Conservation (phyloP, 1,140 invertebrate species). For the Dinothrombium tinctorium region DNA sequence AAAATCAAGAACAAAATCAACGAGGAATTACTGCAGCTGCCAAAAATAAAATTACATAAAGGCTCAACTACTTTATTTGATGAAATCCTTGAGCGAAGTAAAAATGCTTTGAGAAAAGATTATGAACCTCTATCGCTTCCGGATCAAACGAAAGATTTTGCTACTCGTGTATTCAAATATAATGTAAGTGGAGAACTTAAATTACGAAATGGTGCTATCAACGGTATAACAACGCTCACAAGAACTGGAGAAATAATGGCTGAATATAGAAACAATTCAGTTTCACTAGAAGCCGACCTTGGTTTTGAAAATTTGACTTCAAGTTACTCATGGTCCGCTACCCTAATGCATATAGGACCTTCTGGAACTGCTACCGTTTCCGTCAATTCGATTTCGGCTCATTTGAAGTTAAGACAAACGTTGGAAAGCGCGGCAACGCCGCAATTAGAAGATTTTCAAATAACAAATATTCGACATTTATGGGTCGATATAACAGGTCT, state of each 20-base stretch:
- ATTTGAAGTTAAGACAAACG: slow-evolving; percentile 8
- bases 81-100: slow-evolving; percentile 5
- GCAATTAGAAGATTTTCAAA: slow-evolving; percentile 8
- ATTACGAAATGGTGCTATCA: slow-evolving; percentile 12
- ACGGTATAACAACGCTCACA: slow-evolving; percentile 13
- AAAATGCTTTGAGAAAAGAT: slow-evolving; percentile 1
- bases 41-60: not conserved
- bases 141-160: slow-evolving; percentile 7
- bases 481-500: slow-evolving; percentile 16
- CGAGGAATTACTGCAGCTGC: slow-evolving; percentile 5
- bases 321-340: slow-evolving; percentile 10
- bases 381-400: slow-evolving; percentile 8
- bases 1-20: too few species aligned
- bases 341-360: slow-evolving; percentile 6
- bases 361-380: slow-evolving; percentile 5
- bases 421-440: slow-evolving; percentile 9
- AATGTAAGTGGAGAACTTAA: slow-evolving; percentile 6
- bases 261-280: slow-evolving; percentile 10
- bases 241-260: slow-evolving; percentile 13
- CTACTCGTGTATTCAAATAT: slow-evolving; percentile 3
- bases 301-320: slow-evolving; percentile 15
- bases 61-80: slow-evolving; percentile 11
- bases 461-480: slow-evolving; percentile 12
- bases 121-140: slow-evolving; percentile 14
- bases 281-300: slow-evolving; percentile 14